Conservation (phyloP, 2,888 invertebrate genomes). For the Clistopyga incitator region DNA sequence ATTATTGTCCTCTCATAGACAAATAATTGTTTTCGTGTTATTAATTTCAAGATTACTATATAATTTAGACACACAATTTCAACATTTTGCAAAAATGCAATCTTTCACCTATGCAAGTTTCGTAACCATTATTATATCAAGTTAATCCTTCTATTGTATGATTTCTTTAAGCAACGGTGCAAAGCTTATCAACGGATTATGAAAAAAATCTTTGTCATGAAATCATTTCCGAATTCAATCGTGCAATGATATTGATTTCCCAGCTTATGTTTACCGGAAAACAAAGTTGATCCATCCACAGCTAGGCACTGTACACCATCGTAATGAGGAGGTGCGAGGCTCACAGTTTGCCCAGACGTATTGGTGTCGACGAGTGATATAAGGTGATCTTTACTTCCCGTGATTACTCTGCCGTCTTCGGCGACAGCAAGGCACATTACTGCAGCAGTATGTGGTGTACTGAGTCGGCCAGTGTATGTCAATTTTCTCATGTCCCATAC, state of each 20-base stretch:
- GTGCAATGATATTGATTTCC: too few species aligned
- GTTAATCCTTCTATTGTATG: too few species aligned
- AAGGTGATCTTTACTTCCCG: conserved; percentile 93
- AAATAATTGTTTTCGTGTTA: too few species aligned
- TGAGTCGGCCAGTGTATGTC: conserved; percentile 90
- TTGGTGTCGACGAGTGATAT: conserved; percentile 84
- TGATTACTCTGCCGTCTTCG: conserved; percentile 89
- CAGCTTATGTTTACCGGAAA: conserved; percentile 86
- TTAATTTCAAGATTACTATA: too few species aligned
- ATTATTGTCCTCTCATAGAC: too few species aligned
- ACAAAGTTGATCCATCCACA: conserved; percentile 88
- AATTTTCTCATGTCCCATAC: conserved; percentile 93
- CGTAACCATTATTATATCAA: too few species aligned
- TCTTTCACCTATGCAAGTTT: too few species aligned
- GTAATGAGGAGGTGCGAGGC: conserved; percentile 93
- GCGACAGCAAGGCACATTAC: conserved; percentile 92
- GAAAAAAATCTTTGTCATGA: not conserved
- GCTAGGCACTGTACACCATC: conserved; percentile 94
- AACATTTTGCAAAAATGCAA: too few species aligned
- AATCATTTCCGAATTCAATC: too few species aligned
- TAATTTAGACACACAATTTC: too few species aligned
- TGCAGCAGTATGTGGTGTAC: conserved; percentile 92
- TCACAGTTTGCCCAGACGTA: conserved; percentile 85
- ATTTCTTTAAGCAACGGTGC: too few species aligned
- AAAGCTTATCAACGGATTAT: too few species aligned